Evolutionary conservation across 2,888 invertebrate species (phyloP), one percentile per base, ranked within the genome.

Genomic region (Nezara viridula): DNA sequence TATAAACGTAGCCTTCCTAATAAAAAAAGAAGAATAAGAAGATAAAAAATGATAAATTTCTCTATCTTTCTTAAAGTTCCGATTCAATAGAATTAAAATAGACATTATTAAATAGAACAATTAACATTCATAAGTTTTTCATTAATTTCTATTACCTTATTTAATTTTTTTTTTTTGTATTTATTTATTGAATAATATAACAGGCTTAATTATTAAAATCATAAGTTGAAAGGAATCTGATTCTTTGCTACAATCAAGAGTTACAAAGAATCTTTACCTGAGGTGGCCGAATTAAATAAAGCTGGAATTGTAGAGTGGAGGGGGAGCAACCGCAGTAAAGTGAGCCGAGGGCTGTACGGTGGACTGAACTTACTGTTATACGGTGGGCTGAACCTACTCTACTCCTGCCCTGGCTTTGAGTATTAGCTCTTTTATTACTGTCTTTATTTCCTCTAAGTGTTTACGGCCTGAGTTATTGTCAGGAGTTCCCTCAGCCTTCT

Each of bases 291-390:
- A 27, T 60, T 27, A 60, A 60, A 60, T 60, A 60, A 27, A 27
- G 27, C 1, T 14, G 60, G 60, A 60, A 60, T 60, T 32, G 27
- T 5, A 16, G 1, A 12, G 60, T 60, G 60, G 60, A 60, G 27
- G 14, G 27, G 27, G 14, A 27, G 14, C 27, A 60, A 60, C 60
- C 27, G 14, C 60, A 27, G 60, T 60, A 60, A 60, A 60, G 55
- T n/a, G 55, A n/a, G n/a, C n/a, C 55, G n/a, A n/a, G n/a, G n/a
- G n/a, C 55, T 55, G n/a, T 60, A 60, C 27, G 60, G 60, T 60
- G 10, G 60, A 10, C 60, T 60, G 60, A 60, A 60, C 27, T 60
- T 27, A 27, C 27, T 27, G 27, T 27, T 32, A n/a, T n/a, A n/a
- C n/a, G n/a, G n/a, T n/a, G n/a, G n/a, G n/a, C 14, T n/a, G 44